These are phyloP conservation scores for Alcis repandata DNA, from an alignment of 2,888 invertebrate species.

Conservation along the genomic window DNA sequence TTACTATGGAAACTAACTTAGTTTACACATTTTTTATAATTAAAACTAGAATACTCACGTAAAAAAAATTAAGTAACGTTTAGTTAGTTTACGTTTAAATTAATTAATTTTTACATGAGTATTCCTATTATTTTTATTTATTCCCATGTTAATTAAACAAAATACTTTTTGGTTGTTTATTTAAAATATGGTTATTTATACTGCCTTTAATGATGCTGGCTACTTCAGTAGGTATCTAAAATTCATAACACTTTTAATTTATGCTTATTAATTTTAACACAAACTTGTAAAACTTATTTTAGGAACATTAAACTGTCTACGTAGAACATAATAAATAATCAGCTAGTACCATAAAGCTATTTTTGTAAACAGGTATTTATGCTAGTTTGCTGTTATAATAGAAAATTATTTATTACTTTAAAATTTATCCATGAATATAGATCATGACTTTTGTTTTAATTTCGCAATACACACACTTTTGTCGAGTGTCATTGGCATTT, in stretches of 20 bases:
- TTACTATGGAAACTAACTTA: too few species aligned
- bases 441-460: not conserved
- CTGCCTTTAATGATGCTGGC: not conserved
- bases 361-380: constrained; percentile 1
- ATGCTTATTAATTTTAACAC: not conserved
- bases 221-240: not conserved
- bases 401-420: constrained; percentile 1
- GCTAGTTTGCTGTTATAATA: not conserved
- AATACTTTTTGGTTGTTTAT: not conserved
- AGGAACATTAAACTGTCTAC: not conserved
- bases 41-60: too few species aligned
- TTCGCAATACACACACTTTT: too few species aligned
- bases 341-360: too few species aligned
- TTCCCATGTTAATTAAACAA: too few species aligned
- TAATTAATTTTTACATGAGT: too few species aligned
- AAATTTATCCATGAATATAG: constrained; percentile 7
- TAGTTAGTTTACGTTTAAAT: too few species aligned
- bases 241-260: not conserved
- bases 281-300: not conserved
- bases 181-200: not conserved
- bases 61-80: too few species aligned
- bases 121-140: too few species aligned
- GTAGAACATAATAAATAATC: too few species aligned
- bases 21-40: too few species aligned
- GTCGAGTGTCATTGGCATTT: too few species aligned